Conservation (phyloP, 2,888 invertebrate species). For the Microdon myrmicae region DNA sequence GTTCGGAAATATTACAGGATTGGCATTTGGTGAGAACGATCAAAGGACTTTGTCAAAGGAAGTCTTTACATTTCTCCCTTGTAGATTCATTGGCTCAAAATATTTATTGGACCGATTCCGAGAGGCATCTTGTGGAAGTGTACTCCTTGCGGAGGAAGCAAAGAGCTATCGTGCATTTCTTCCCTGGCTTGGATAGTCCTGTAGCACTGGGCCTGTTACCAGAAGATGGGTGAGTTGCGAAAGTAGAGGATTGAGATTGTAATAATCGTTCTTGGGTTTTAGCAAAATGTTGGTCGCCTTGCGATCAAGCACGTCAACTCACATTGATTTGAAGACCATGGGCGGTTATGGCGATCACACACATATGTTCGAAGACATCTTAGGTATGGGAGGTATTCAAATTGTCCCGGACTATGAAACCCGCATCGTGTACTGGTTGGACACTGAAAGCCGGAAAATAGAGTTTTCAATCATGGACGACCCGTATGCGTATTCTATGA, state of each 20-base stretch:
- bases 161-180: conserved; percentile 72
- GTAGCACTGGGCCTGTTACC: conserved; percentile 74
- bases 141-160: conserved; percentile 72
- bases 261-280: conserved; percentile 49
- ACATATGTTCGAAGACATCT: conserved; percentile 62
- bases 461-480: conserved; percentile 74
- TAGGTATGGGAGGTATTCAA: conserved; percentile 63
- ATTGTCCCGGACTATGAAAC: conserved; percentile 67
- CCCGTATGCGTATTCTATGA: conserved; percentile 67
- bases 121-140: conserved; percentile 74
- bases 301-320: conserved; percentile 64
- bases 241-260: not conserved
- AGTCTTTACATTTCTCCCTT: conserved; percentile 26
- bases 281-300: conserved; percentile 76
- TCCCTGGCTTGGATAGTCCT: conserved; percentile 72
- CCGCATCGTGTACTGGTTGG: conserved; percentile 75
- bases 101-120: conserved; percentile 78
- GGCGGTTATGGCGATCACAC: conserved; percentile 71
- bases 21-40: conserved; percentile 70
- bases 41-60: not conserved
- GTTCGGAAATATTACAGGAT: conserved; percentile 69
- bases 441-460: conserved; percentile 74
- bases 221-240: conserved; percentile 57
- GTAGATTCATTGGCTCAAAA: conserved; percentile 78
- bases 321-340: conserved; percentile 77